Base-by-base conservation (phyloP, 2,888 invertebrate genomes). In the Theretra japonica region DNA sequence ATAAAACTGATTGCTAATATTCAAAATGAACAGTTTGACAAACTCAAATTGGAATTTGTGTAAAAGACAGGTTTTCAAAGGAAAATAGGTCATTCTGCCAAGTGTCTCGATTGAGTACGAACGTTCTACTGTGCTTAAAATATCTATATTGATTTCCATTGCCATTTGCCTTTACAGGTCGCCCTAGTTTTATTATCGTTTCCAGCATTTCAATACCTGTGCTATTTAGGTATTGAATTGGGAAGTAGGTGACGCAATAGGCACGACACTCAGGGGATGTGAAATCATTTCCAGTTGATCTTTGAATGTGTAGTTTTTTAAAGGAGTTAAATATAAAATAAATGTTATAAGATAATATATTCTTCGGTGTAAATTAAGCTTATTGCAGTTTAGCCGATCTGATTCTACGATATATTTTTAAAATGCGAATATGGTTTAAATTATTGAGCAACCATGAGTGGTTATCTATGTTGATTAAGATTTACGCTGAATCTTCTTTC, bases 131-230 rank as follows among this genome's bases (percentile, higher is more conserved):
- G 3, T 62, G 21, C 62, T 33, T 33, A 62, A 33, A 62, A 53
- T 53, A 53, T 62, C 30, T 60, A 60, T 62, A 62, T 62, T 33
- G 33, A 62, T 62, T 62, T 62, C n/a, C 30, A 60, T 62, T n/a
- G 60, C 17, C 33, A 60, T 60, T 33, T n/a, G 62, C 33, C 30
- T 62, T 62, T 62, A 62, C 62, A 62, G 30, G 33, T 33, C 11
- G 33, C 21, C 62, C 62, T 62, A 62, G 62, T 62, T 62, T 62
- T 62, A 62, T 62, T 62, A 30, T 33, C 30, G 62, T 33, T 62
- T 62, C 33, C 62, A 62, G 30, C 30, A 62, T 62, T 62, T 62
- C 62, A 62, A 19, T 11, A 62, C 62, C 62, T 62, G 62, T 28
- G 30, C 60, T 60, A 60, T 30, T 60, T 60, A 28, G 60, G 5